Conservation (phyloP, 2,888 invertebrate genomes). For the Pseudanteris insignis region DNA sequence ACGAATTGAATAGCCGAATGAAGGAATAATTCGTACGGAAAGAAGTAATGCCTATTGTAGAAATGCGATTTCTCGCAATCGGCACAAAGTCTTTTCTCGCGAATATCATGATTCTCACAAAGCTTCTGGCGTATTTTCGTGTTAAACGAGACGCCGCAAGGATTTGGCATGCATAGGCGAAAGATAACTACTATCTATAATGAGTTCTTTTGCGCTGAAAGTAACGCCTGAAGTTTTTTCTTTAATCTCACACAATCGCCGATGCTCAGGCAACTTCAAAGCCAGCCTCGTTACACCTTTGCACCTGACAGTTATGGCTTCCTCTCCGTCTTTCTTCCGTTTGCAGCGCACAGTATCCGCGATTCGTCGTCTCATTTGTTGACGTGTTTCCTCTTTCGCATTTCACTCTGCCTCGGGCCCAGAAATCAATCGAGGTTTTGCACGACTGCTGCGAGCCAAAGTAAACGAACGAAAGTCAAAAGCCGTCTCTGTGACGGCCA, state of each 20-base stretch:
- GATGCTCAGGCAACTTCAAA: slow-evolving; percentile 46
- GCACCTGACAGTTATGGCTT: slow-evolving; percentile 25
- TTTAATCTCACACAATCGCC: slow-evolving; percentile 47
- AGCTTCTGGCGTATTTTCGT: slow-evolving; percentile 26
- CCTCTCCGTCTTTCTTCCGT: slow-evolving; percentile 8
- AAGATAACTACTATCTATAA: slow-evolving; percentile 42
- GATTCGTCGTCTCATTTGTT: slow-evolving; percentile 23
- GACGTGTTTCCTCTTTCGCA: slow-evolving; percentile 10
- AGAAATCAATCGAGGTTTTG: slow-evolving; percentile 32
- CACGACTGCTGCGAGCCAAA: slow-evolving; percentile 36
- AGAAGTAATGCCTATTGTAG: too few species aligned
- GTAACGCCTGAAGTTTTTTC: slow-evolving; percentile 41
- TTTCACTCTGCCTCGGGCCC: neutral
- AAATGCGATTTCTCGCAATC: too few species aligned
- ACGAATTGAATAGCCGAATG: too few species aligned
- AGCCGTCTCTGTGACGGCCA: slow-evolving; percentile 8
- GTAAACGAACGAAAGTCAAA: slow-evolving; percentile 32
- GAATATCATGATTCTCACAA: slow-evolving; percentile 14
- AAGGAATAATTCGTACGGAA: too few species aligned
- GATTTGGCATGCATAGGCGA: slow-evolving; percentile 6
- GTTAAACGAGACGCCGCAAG: slow-evolving; percentile 26
- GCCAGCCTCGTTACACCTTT: slow-evolving; percentile 46
- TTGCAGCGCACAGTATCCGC: slow-evolving; percentile 5
- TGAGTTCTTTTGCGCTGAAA: slow-evolving; percentile 43
- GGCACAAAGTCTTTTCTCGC: too few species aligned